phyloP scores from a whole-genome alignment of 2,113 vertebrate species.

The Bothrops jararaca region DNA sequence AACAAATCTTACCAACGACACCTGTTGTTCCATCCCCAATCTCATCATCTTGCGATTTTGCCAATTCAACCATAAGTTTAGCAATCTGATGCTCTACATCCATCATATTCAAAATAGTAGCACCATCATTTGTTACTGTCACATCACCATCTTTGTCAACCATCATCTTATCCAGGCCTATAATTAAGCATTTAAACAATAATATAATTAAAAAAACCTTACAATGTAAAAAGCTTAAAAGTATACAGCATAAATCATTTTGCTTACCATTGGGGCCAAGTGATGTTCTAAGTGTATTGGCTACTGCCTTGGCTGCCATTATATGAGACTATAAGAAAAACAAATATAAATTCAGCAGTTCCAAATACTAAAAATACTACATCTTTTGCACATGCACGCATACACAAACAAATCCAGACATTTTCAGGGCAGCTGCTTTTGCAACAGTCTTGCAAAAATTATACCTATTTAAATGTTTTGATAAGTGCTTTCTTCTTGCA shows the following conservation, averaged over 20 bases:
- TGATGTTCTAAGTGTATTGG: slow-evolving; percentile 90
- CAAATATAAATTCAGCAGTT: neutral
- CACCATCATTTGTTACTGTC: slow-evolving; percentile 98
- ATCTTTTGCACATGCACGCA: neutral
- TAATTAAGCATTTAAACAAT: neutral
- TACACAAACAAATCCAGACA: neutral
- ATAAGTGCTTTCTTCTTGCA: neutral
- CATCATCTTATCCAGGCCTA: slow-evolving; percentile 99
- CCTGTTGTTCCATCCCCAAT: slow-evolving; percentile 98
- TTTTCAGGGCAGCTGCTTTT: neutral
- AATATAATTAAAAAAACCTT: neutral
- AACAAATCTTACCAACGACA: slow-evolving; percentile 86
- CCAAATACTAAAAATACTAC: accelerated
- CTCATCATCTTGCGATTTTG: slow-evolving; percentile 98
- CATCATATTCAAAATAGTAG: slow-evolving; percentile 98
- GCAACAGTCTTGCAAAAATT: neutral
- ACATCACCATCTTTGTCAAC: slow-evolving; percentile 96
- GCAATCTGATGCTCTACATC: slow-evolving; percentile 98
- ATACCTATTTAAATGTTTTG: neutral
- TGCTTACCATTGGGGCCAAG: slow-evolving; percentile 92
- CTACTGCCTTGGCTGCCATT: slow-evolving; percentile 97
- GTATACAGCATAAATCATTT: neutral
- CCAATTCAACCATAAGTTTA: slow-evolving; percentile 97
- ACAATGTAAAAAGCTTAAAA: neutral
- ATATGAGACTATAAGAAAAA: slow-evolving; percentile 90